Conservation (phyloP, 2,888 invertebrate genomes). For the Teinopalpus imperialis region DNA sequence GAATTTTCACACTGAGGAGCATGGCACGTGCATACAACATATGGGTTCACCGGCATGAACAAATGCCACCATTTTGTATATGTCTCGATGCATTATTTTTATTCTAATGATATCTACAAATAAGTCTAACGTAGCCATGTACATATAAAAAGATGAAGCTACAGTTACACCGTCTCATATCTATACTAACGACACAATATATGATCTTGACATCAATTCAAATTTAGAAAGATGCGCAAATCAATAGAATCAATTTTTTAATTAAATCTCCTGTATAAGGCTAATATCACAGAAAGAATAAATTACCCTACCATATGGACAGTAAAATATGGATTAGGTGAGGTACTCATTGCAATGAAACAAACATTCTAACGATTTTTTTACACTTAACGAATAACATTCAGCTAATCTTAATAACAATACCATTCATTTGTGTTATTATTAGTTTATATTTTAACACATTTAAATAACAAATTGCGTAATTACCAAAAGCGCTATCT, state of each 20-base stretch:
- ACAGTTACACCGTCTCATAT: not conserved
- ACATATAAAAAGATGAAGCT: slow-evolving; percentile 6
- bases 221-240: slow-evolving; percentile 8
- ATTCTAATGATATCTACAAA: slow-evolving; percentile 9
- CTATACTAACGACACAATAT: not conserved
- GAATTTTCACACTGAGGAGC: slow-evolving; percentile 48
- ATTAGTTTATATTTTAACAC: not conserved
- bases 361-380: too few relatives aligned
- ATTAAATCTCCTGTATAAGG: not conserved
- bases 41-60: slow-evolving; percentile 44
- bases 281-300: not conserved
- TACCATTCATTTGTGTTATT: not conserved
- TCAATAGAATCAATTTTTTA: not conserved
- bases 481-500: slow-evolving; percentile 48
- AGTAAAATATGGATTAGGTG: not conserved
- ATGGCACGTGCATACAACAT: slow-evolving; percentile 48
- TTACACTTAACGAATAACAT: too few relatives aligned
- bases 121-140: slow-evolving; percentile 23
- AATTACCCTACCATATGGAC: slow-evolving; percentile 1
- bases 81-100: slow-evolving; percentile 27
- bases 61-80: slow-evolving; percentile 62
- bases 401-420: too few relatives aligned
- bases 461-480: slow-evolving; percentile 28
- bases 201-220: not conserved
- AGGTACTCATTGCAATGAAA: too few relatives aligned